Percentiles rank a stretch among this genome's conserved stretches.
These are phyloP conservation scores for Scalopus aquaticus DNA, from an alignment of 2,113 vertebrate species.

Conservation along the genomic window DNA sequence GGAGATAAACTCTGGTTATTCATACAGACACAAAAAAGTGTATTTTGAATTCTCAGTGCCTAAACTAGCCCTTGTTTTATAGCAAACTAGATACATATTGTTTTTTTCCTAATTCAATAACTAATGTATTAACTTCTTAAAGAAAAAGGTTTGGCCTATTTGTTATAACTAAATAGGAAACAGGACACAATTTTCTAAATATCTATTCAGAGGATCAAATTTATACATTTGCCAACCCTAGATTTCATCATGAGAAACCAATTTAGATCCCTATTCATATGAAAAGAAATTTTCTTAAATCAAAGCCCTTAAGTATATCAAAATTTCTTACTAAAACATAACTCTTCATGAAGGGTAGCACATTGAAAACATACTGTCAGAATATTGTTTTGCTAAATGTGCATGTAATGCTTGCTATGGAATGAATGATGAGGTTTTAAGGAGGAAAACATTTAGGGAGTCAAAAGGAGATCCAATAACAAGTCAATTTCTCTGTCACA, in stretches of 20 bases:
- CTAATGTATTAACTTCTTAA: neutral
- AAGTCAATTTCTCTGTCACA: conserved; percentile 17
- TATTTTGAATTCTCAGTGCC: neutral
- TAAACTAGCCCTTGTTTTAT: neutral
- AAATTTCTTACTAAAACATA: neutral
- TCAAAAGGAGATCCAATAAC: neutral
- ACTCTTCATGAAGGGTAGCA: neutral
- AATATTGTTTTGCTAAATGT: neutral
- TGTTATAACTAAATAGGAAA: neutral
- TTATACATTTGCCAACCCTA: neutral
- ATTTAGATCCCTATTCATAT: neutral
- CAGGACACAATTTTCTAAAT: neutral
- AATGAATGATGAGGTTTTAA: neutral
- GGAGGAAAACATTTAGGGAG: neutral
- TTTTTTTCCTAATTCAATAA: neutral
- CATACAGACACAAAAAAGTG: neutral
- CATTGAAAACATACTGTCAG: neutral
- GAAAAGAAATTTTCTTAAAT: neutral
- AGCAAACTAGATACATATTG: neutral
- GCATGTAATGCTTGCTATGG: neutral
- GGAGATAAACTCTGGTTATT: neutral
- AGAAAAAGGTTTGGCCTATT: neutral
- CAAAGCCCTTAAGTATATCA: neutral
- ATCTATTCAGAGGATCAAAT: neutral
- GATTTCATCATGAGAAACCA: neutral